Percentiles rank a stretch among this genome's conserved stretches.
Conservation (phyloP, 92 coral and sea anemone genomes). For the Pocillopora meandrina region DNA sequence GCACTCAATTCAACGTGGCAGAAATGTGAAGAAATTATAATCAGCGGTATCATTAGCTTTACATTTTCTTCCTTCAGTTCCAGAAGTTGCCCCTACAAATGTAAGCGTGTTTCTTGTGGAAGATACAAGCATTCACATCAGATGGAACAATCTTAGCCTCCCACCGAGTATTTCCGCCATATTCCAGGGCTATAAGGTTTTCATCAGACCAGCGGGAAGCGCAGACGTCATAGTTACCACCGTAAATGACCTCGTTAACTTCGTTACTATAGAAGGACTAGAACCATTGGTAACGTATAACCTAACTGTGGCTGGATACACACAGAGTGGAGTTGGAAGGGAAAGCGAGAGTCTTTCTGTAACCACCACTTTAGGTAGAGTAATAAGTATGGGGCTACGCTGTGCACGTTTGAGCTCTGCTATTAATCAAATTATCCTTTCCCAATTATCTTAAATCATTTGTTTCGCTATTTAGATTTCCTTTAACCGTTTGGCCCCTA, state of each 20-base stretch:
- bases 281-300: slow-evolving; percentile 48
- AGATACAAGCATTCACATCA: slow-evolving; percentile 9
- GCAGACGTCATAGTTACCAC: not conserved
- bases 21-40: not conserved
- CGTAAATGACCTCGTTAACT: not conserved
- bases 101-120: not conserved
- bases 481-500: no score
- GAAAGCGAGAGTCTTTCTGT: not conserved
- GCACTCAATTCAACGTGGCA: no score
- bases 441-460: no score
- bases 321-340: slow-evolving; percentile 62
- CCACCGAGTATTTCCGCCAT: not conserved
- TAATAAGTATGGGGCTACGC: not conserved
- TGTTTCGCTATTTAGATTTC: no score
- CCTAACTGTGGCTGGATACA: slow-evolving; percentile 60
- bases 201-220: not conserved
- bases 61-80: slow-evolving; percentile 8
- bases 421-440: no score
- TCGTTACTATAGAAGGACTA: slow-evolving; percentile 41
- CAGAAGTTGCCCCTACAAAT: slow-evolving; percentile 8
- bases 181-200: slow-evolving; percentile 25
- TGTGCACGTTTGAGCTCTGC: no score
- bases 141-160: slow-evolving; percentile 12
- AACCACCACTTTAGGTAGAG: slow-evolving; percentile 4
- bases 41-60: not conserved